Evolutionary conservation across 2,113 vertebrate genomes (phyloP).

Genomic region (human): GRCh38 chr1:159180501-159181000

Average conservation of each 20-base stretch:
- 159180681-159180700: neutral
- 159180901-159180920: neutral
- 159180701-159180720: constrained; percentile 42
- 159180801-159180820: constrained; percentile 23
- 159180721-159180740: constrained; percentile 47
- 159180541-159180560: neutral
- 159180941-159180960: neutral
- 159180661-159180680: neutral
- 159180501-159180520: constrained; percentile 25
- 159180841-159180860: neutral
- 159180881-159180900: neutral
- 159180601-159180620: neutral
- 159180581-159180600: constrained; percentile 47
- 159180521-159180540: constrained; percentile 41
- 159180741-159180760: constrained; percentile 26
- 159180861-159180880: neutral
- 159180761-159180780: constrained; percentile 54
- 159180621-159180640: neutral
- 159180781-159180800: constrained; percentile 47
- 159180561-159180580: constrained; percentile 13
- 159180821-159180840: constrained; percentile 55
- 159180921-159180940: neutral
- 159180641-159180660: neutral
- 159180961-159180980: neutral
- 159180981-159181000: neutral